These are phyloP conservation scores for Phocoena sinus DNA, from an alignment of 2,113 vertebrate species.

Conservation along the genomic window DNA sequence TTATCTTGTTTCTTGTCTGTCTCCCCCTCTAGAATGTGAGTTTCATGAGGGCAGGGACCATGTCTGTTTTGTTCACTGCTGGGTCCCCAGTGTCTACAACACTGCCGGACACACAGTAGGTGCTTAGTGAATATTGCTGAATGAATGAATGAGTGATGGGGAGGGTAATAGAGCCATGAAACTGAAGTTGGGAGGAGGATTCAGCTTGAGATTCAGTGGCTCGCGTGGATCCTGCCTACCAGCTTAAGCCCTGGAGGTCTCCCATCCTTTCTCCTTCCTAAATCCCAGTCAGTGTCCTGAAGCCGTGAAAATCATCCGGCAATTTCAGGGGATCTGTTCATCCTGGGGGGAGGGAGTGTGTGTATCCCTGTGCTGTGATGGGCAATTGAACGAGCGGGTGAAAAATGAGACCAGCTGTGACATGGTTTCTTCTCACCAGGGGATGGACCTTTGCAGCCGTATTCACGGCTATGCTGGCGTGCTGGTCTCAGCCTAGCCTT, in stretches of 20 bases:
- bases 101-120: not conserved
- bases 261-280: not conserved
- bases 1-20: not conserved
- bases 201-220: not conserved
- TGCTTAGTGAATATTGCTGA: not conserved
- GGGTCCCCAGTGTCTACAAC: not conserved
- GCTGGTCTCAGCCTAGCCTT: not conserved
- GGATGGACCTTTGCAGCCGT: not conserved
- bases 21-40: not conserved
- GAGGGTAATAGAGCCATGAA: not conserved
- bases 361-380: not conserved
- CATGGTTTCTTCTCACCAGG: not conserved
- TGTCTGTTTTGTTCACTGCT: not conserved
- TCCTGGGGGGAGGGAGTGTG: not conserved
- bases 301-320: not conserved
- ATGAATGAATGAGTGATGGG: not conserved
- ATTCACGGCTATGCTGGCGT: not conserved
- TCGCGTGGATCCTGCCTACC: rapidly evolving
- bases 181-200: not conserved
- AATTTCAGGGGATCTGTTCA: not conserved
- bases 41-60: not conserved
- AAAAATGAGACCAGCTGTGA: not conserved
- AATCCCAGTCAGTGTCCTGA: too few species aligned
- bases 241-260: not conserved
- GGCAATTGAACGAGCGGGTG: not conserved